Conservation (phyloP, 2,113 vertebrate species). For the Tretioscincus oriximinensis region DNA sequence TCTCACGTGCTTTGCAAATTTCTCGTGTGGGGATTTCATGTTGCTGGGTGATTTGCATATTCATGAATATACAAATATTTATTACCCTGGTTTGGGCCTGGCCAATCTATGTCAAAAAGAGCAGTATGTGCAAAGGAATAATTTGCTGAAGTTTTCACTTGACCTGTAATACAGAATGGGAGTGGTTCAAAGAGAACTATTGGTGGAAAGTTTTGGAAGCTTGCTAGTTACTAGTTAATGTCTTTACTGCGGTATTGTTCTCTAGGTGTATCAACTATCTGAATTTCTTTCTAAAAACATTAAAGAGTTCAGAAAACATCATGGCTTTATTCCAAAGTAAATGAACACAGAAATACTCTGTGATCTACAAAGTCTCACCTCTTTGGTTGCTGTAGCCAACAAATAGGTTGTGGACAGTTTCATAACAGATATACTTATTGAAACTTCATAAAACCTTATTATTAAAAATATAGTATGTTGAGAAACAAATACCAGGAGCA, state of each 20-base stretch:
- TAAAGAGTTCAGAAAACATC: not conserved
- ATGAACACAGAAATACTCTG: not conserved
- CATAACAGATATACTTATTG: not conserved
- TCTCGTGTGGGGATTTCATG: too few relatives aligned
- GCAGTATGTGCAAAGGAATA: not conserved
- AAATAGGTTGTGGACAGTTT: not conserved
- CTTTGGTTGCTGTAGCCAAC: not conserved
- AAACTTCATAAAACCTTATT: not conserved
- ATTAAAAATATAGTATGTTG: not conserved
- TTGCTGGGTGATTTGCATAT: too few relatives aligned
- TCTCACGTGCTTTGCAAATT: too few relatives aligned
- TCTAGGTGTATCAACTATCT: not conserved
- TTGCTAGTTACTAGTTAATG: not conserved
- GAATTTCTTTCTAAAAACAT: not conserved
- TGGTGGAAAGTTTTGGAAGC: not conserved
- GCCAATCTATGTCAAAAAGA: too few relatives aligned
- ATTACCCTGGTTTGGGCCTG: too few relatives aligned
- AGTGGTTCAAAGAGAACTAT: not conserved
- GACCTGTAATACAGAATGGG: not conserved
- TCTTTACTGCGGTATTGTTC: not conserved
- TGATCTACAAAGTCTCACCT: not conserved
- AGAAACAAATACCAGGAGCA: not conserved
- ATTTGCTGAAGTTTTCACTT: not conserved
- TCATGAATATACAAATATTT: too few relatives aligned
- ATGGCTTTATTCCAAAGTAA: not conserved